Base-by-base conservation (phyloP, 1,140 invertebrate species). In the Dysdera silvatica region DNA sequence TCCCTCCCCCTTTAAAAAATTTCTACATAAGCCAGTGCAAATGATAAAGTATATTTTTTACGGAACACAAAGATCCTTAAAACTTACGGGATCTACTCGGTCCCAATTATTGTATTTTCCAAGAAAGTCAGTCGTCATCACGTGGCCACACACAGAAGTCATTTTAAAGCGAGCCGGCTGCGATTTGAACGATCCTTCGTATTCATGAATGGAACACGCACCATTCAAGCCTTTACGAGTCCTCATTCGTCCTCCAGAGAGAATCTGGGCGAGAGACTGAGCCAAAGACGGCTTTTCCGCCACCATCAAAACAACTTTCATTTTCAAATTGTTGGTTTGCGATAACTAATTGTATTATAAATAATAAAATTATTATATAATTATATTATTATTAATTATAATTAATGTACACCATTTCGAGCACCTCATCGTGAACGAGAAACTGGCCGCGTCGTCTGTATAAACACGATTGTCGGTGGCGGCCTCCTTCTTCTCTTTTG, bases 211-310 rank as follows among this genome's bases (percentile, higher is more conserved):
- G 14, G 88, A 87, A 78, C 94, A 98, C 18, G 90, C 88, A 43
- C 87, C 86, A 78, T 94, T 95, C 23, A 84, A 85, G 89, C 94
- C 92, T 87, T 97, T 97, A 74, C 88, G 83, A 0, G 85, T 82
- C 12, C 78, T 83, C 74, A 84, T 83, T 72, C 85, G 85, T 49
- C 88, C 87, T 79, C 92, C 89, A 65, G 94, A 97, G 56, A 99
- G 81, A 71, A 99, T 96, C 74, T 86, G 88, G 0, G 96, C 92
- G 31, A 99, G 81, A 31, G 94, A 93, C 72, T 89, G 86, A 20
- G 97, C 96, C 74, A 99, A 76, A 48, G 95, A 97, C 8, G 96
- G 97, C 84, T 99, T 99, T 77, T 99, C 97, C 67, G 97, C 96
- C 63, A 99, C 93, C 96, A 99, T 99, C 68, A 99, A 84, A 37